Evolutionary conservation across 2,888 invertebrate species (phyloP).

Genomic region (Brachyopa scutellaris): DNA sequence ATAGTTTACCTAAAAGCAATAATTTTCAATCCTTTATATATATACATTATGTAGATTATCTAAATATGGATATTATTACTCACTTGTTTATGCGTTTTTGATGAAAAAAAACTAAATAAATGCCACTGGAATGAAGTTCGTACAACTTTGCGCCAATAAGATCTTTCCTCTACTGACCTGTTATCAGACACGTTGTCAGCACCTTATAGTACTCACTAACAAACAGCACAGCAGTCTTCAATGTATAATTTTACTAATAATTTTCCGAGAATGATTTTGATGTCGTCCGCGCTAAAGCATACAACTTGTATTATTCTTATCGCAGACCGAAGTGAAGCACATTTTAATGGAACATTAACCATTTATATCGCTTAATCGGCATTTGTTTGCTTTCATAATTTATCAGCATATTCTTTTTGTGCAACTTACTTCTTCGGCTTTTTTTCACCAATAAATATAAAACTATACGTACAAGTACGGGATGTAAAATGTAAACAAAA

Average conservation of each 20-base stretch:
- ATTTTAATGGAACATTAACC: constrained; percentile 45
- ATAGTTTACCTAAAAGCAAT: constrained; percentile 47
- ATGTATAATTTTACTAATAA: constrained; percentile 20
- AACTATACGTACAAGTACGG: constrained; percentile 11
- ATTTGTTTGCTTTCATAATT: constrained; percentile 23
- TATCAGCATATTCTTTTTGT: constrained; percentile 52
- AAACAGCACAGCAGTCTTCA: too few relatives aligned
- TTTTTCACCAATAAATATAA: constrained; percentile 5
- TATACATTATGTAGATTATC: constrained; percentile 35
- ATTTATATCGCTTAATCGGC: constrained; percentile 58
- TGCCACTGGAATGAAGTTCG: constrained; percentile 16
- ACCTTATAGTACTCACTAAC: constrained; percentile 32
- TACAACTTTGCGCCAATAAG: constrained; percentile 47
- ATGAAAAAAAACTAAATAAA: background rate
- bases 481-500: constrained; percentile 69
- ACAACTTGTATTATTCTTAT: constrained; percentile 40
- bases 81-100: constrained; percentile 37
- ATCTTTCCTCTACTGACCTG: constrained; percentile 66
- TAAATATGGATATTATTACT: constrained; percentile 43
- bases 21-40: constrained; percentile 3
- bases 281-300: constrained; percentile 22
- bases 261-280: constrained; percentile 39
- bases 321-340: constrained; percentile 41
- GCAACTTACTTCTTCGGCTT: constrained; percentile 57
- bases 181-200: constrained; percentile 68